A percentile compares a stretch with the other conserved stretches of the same genome.
phyloP scores from a whole-genome alignment of 1,140 invertebrate species.

The Euglossa dilemma region DNA sequence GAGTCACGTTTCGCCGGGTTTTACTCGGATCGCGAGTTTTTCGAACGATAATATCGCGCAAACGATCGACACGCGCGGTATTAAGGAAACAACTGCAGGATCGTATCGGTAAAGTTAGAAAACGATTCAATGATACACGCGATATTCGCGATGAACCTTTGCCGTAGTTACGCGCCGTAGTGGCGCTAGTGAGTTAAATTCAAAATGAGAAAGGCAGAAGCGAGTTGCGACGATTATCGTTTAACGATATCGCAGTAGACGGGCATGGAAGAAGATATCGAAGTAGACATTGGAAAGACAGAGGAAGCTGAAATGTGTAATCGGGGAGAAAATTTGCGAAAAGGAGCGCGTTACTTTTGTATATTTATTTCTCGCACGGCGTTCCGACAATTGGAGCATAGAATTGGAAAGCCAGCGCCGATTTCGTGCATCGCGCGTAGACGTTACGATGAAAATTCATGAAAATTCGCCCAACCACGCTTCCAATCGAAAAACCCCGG shows the following conservation, averaged over 20 bases:
- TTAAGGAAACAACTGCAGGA: too few relatives aligned
- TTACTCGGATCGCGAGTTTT: too few relatives aligned
- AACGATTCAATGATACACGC: too few relatives aligned
- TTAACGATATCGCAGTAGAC: background rate
- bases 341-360: background rate
- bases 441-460: conserved; percentile 3
- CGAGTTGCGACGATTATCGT: background rate
- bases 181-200: too few relatives aligned
- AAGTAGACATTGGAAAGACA: background rate
- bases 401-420: background rate
- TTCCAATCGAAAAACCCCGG: background rate
- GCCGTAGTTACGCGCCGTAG: too few relatives aligned
- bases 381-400: background rate
- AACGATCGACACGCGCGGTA: too few relatives aligned
- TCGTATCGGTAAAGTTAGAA: too few relatives aligned
- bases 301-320: background rate
- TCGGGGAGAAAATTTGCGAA: background rate
- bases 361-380: background rate
- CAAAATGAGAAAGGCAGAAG: background rate
- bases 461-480: conserved; percentile 20
- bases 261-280: too few relatives aligned
- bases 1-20: too few relatives aligned
- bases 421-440: background rate
- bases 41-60: too few relatives aligned
- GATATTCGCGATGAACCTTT: too few relatives aligned